Evolutionary conservation across 2,888 invertebrate genomes (phyloP), one percentile per base, ranked within the genome.

Genomic region (Anoplius nigerrimus): DNA sequence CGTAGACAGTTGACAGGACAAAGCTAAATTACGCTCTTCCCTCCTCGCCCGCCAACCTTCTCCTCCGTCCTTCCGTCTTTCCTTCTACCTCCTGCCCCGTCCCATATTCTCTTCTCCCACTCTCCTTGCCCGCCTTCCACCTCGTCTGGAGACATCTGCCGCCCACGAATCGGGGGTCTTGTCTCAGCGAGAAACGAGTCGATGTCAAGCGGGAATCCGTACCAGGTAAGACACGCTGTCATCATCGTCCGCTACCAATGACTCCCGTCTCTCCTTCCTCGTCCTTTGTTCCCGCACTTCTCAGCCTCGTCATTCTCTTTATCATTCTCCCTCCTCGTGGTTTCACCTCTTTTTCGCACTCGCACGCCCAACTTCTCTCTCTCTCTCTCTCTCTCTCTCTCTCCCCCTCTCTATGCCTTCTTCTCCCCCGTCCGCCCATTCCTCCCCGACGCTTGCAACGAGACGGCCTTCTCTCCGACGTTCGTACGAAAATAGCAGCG

Each of bases 1-100:
- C 62, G 66, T 52, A 24, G 69, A 76, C 74, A 71, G 75, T 72
- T 77, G 82, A 77, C 75, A 77, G 79, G 69, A 80, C 81, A 81
- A 82, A 80, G 82, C 78, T 65, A 69, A 74, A 79, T 81, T 73
- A 70, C 65, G 34, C 34, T 34, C 66, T 59, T 57, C 21, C 58
- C 52, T 63, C 22, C 18, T 42, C 16, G 6, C 24, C 24, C 59
- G 5, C 24, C 48, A 4, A 24, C 21, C 5, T 53, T 53, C 11
- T 24, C 16, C 46, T 15, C 62, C 52, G 24, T 34, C 48, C 16
- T 13, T 18, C 18, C 16, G 16, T 48, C 54, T 61, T 56, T 27
- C 42, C 46, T 43, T 58, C 62, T 64, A 51, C 20, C 57, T 57
- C 57, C 45, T 59, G 8, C 13, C 8, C 21, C 34, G 16, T 20